Evolutionary conservation across 2,888 invertebrate genomes (phyloP), one percentile per base, ranked within the genome.

Genomic region (Stegophylla sp.): DNA sequence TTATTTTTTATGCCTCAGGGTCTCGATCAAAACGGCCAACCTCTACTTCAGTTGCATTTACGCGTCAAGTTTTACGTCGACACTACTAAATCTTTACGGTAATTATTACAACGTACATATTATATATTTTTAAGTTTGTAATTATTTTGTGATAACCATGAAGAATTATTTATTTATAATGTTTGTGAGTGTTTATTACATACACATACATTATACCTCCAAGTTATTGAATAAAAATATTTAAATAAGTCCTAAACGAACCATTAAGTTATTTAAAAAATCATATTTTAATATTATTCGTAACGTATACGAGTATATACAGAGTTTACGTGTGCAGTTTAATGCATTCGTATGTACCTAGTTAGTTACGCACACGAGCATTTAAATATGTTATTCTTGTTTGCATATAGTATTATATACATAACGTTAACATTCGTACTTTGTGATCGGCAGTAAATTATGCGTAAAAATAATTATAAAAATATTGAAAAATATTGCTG

Each of bases 1-100:
- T 41, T 66, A 81, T 82, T 84, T 82, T 77, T 84, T 84, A 84
- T 83, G 82, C 86, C 88, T 87, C 88, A 94, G 94, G 95, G 95
- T 84, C 89, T 95, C 88, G 95, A 95, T 89, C 92, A 93, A 86
- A 94, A 93, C 87, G 96, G 96, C 84, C 92, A 93, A 85, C 96
- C 96, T 82, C 91, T 95, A 83, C 89, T 97, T 86, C 93, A 93
- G 85, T 90, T 97, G 87, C 93, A 95, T 88, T 92, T 97, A 87
- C 92, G 95, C 84, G 94, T 97, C 85, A 95, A 96, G 88, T 96
- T 94, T 88, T 96, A 96, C 88, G 93, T 96, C 85, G 96, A 96
- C 88, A 94, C 94, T 86, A 94, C 95, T 83, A 90, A 95, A 85
- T 90, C 96, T 84, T 89, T 96, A 86, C 92, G 94, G 90, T 90